Percentiles rank a stretch among this genome's conserved stretches.
Evolutionary conservation across 2,797 vertebrate genomes (phyloP).

Genomic region (Enoplosus armatus): DNA sequence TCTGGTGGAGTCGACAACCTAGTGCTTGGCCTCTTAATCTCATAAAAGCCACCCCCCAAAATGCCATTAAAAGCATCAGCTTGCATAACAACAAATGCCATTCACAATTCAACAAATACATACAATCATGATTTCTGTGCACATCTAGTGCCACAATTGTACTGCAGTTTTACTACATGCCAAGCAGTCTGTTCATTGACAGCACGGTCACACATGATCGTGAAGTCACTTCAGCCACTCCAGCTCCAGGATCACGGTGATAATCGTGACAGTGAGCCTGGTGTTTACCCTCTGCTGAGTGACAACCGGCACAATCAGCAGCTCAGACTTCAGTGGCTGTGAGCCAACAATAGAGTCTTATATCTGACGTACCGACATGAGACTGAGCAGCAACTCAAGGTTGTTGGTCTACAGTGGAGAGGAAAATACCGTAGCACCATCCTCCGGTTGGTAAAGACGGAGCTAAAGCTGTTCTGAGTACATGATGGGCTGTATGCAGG

Average conservation of each 20-base stretch:
- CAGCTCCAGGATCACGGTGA: conserved; percentile 27
- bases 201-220: conserved; percentile 15
- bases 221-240: conserved; percentile 32
- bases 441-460: not conserved
- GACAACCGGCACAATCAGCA: conserved; percentile 66
- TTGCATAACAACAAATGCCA: conserved; percentile 36
- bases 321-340: conserved; percentile 31
- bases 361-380: conserved; percentile 21
- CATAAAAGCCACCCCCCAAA: conserved; percentile 37
- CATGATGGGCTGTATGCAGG: not conserved
- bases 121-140: not conserved
- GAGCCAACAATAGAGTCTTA: conserved; percentile 38
- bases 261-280: conserved; percentile 42
- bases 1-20: conserved; percentile 12
- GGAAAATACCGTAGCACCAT: not conserved
- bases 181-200: not conserved
- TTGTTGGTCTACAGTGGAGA: not conserved
- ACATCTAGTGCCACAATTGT: not conserved
- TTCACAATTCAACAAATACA: not conserved
- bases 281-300: conserved; percentile 63
- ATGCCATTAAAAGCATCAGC: conserved; percentile 24
- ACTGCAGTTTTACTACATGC: not conserved
- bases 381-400: conserved; percentile 34
- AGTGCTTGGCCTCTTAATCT: conserved; percentile 42
- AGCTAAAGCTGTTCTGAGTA: not conserved